Evolutionary conservation across 2,113 vertebrate species (phyloP).

Genomic region (Pseudopodoces humilis): DNA sequence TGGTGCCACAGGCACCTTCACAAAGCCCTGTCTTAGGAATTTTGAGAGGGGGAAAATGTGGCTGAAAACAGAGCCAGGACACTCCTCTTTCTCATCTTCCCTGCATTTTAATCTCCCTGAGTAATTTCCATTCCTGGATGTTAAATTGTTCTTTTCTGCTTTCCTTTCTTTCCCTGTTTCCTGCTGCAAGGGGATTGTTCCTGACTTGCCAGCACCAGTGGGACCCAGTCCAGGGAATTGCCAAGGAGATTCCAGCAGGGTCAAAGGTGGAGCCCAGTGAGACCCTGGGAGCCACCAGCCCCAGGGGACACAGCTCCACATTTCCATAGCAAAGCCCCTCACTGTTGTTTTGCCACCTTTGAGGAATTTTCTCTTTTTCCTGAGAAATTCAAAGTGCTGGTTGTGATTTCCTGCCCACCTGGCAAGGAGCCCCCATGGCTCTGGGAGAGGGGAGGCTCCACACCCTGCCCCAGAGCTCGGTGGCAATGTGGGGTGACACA

Average conservation of each 20-base stretch:
- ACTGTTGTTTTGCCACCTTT: rapidly evolving
- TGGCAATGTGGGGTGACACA: background rate
- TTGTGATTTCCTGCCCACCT: background rate
- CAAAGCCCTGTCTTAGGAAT: background rate
- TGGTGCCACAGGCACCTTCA: background rate
- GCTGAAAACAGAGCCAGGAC: background rate
- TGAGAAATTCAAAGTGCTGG: background rate
- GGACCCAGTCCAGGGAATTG: background rate
- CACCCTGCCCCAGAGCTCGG: rapidly evolving
- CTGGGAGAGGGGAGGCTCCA: background rate
- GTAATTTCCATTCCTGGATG: conserved; percentile 48
- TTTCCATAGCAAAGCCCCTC: conserved; percentile 42
- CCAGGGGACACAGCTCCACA: rapidly evolving
- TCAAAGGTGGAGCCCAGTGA: background rate
- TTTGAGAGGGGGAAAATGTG: background rate
- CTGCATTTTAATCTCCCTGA: background rate
- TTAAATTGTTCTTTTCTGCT: background rate
- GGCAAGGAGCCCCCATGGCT: background rate
- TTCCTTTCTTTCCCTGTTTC: background rate
- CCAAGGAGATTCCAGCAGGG: background rate
- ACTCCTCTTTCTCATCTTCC: background rate
- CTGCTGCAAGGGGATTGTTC: background rate
- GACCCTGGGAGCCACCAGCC: background rate
- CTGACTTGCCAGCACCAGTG: background rate
- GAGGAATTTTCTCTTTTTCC: conserved; percentile 1